phyloP scores from a whole-genome alignment of 2,113 vertebrate genomes.

The Tupaia chinensis region DNA sequence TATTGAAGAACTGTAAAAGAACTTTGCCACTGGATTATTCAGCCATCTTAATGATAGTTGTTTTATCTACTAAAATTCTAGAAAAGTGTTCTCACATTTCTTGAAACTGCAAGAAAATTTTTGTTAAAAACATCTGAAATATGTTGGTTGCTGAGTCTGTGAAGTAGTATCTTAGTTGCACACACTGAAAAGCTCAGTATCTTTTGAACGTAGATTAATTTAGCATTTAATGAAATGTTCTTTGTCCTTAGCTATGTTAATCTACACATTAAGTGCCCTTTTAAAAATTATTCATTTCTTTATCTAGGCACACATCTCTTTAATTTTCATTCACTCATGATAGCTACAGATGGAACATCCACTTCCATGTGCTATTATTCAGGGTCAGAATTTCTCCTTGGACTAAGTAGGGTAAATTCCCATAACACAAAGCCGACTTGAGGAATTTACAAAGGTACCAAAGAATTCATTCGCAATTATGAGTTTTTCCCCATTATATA shows the following conservation, averaged over 20 bases:
- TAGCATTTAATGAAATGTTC: background rate
- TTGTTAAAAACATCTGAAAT: background rate
- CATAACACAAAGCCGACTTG: background rate
- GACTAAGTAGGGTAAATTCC: background rate
- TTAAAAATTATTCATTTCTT: slow-evolving; percentile 17
- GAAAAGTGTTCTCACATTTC: background rate
- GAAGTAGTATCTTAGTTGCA: background rate
- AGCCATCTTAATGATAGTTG: slow-evolving; percentile 55
- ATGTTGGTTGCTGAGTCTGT: background rate
- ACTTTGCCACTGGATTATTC: slow-evolving; percentile 25
- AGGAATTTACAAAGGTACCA: background rate
- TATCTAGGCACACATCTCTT: background rate
- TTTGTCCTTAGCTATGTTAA: background rate
- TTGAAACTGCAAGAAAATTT: background rate
- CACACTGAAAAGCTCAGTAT: background rate
- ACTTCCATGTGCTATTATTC: background rate
- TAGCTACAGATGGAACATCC: background rate
- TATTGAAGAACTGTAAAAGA: slow-evolving; percentile 53
- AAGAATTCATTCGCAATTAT: background rate
- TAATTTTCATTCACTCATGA: background rate
- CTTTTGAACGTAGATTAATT: background rate
- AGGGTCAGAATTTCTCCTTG: background rate
- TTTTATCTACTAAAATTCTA: background rate
- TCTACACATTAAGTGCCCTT: background rate
- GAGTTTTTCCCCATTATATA: background rate